Base-by-base conservation (phyloP, 2,797 vertebrate species). In the Mustela erminea region DNA sequence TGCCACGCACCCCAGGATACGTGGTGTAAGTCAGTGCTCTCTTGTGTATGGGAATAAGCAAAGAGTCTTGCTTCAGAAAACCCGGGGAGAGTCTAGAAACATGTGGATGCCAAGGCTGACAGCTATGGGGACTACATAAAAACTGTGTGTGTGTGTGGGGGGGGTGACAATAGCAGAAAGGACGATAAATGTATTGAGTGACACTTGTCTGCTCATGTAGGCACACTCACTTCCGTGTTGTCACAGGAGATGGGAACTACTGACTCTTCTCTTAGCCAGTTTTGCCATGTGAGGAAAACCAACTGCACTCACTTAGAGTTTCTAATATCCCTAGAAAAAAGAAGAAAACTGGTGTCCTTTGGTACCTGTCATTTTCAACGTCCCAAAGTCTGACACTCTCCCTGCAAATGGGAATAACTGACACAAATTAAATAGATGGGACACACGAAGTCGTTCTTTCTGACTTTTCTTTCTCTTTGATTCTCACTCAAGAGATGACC, bases 1-100 rank as follows among this genome's bases (percentile, higher is more conserved):
- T 95, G 96, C 91, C 18, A 74, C 93, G 87, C 9, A 97, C 92
- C 82, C 41, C 21, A 97, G 68, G 96, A 96, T 95, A 80, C 96
- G 74, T 81, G 95, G 78, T 49, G 97, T 72, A 84, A 88, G 93
- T 94, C 70, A 95, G 93, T 7, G 18, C 0, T 43, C 74, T 74
- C 46, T 87, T 82, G 21, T 85, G 49, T 89, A 60, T 64, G 92
- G 20, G 46, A 96, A 97, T 38, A 95, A 74, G 35, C 60, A 78
- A 43, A 49, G 52, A 52, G 70, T 93, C 85, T 80, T 62, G 75
- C 90, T 93, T 93, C 77, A 95, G 74, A 91, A 98, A 95, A 32
- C 70, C 92, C 94, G 82, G 41, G 52, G 77, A 75, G 87, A 84
- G 41, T 93, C 83, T 97, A 81, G 96, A 95, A 87, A 96, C 41